Percentiles rank a stretch among this genome's conserved stretches.
Conservation (phyloP, 2,113 vertebrate genomes). For the Crocuta crocuta region DNA sequence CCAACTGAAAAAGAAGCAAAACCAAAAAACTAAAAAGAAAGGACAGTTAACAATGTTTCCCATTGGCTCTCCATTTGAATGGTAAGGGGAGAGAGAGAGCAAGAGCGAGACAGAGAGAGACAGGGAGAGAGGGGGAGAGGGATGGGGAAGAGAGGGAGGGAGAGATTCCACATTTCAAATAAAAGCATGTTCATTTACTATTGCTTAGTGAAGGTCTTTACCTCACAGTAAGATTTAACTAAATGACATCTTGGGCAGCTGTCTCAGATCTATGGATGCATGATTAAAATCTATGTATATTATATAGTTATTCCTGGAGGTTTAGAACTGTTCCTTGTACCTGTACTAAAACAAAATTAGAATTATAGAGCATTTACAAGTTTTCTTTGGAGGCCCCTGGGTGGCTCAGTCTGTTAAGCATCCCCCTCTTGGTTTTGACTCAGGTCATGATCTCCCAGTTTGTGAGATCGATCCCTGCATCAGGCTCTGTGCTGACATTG, state of each 20-base stretch:
- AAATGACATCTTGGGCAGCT: not conserved
- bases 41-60: not conserved
- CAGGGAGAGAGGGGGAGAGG: not conserved
- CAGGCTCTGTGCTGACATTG: too few species aligned
- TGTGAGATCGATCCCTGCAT: too few species aligned
- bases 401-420: too few species aligned
- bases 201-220: not conserved
- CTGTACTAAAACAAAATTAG: not conserved
- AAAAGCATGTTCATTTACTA: not conserved
- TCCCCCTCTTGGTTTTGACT: too few species aligned
- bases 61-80: not conserved
- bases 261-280: not conserved
- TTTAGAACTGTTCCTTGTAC: not conserved
- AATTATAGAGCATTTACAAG: not conserved
- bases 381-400: not conserved
- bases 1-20: not conserved
- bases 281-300: not conserved
- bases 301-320: not conserved
- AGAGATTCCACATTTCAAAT: not conserved
- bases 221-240: not conserved
- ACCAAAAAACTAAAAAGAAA: not conserved
- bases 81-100: not conserved
- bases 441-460: too few species aligned
- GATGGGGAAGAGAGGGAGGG: not conserved
- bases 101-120: not conserved